Base-by-base conservation (phyloP, 2,888 invertebrate genomes). In the Dynastes hyllus region DNA sequence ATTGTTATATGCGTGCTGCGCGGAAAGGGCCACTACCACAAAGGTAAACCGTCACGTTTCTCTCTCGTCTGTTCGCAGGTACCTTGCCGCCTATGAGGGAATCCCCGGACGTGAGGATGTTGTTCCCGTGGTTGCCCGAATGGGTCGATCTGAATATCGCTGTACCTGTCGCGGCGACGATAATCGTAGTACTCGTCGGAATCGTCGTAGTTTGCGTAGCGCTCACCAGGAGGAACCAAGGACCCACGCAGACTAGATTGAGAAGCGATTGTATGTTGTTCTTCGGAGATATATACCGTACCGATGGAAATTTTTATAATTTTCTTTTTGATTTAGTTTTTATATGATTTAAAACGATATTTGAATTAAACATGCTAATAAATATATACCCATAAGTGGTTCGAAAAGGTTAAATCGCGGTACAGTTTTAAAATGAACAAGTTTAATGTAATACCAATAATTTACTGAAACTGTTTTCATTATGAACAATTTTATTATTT, bases 1-100 rank as follows among this genome's bases (percentile, higher is more conserved):
- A 94, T 96, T 89, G 96, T 98, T 89, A 96, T 97, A 88, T 97
- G 96, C 93, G 95, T 96, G 86, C 94, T 97, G 85, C 93, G 94
- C 87, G 95, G 96, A 88, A 94, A 95, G 89, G 93, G 95, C 91
- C 93, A 94, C 88, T 93, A 93, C 86, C 94, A 95, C 89, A 96
- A 96, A 95, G 95, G 96, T 95, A 94, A 90, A 90, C 88, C 84
- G 32, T 32, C 71, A 16, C 63, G 82, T 82, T 83, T 83, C 79
- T 78, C 61, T 86, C 85, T 86, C 85, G 5, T 53, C 55, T 84
- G 84, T 84, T 86, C 85, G 55, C 78, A 96, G 96, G 95, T 87
- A 96, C 96, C 75, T 92, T 97, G 85, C 95, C 96, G 55, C 96
- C 96, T 11, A 92, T 93, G 13, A 91, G 93, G 85, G 92, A 89